These are phyloP conservation scores for Centropus unirufus DNA, from an alignment of 2,113 vertebrate species.

Conservation along the genomic window DNA sequence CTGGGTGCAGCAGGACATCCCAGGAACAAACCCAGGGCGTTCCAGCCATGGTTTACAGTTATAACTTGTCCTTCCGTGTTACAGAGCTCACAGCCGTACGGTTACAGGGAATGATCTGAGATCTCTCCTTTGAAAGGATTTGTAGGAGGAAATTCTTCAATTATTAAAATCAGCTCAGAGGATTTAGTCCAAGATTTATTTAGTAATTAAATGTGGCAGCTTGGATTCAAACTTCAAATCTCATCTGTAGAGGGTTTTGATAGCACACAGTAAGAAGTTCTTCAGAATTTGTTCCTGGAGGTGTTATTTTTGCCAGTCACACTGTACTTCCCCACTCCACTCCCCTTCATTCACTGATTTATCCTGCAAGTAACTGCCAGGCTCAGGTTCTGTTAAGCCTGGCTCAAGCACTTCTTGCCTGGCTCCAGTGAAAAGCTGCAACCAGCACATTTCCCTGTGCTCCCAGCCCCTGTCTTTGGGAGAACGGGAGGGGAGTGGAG, in stretches of 20 bases:
- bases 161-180: slow-evolving; percentile 19
- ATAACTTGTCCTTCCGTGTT: background rate
- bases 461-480: background rate
- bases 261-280: background rate
- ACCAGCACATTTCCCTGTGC: background rate
- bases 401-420: background rate
- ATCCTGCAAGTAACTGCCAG: background rate
- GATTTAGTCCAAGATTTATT: slow-evolving; percentile 44
- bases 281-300: background rate
- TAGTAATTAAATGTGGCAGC: slow-evolving; percentile 33
- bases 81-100: background rate
- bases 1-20: background rate
- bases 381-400: background rate
- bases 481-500: background rate
- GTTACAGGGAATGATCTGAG: background rate
- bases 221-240: slow-evolving; percentile 16
- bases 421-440: background rate
- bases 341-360: background rate
- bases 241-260: background rate
- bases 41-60: background rate
- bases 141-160: slow-evolving; percentile 25
- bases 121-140: slow-evolving; percentile 23
- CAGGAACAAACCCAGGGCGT: background rate
- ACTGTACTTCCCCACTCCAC: background rate
- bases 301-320: background rate